Evolutionary conservation across 2,113 vertebrate species (phyloP).

Genomic region (Morone chrysops): DNA sequence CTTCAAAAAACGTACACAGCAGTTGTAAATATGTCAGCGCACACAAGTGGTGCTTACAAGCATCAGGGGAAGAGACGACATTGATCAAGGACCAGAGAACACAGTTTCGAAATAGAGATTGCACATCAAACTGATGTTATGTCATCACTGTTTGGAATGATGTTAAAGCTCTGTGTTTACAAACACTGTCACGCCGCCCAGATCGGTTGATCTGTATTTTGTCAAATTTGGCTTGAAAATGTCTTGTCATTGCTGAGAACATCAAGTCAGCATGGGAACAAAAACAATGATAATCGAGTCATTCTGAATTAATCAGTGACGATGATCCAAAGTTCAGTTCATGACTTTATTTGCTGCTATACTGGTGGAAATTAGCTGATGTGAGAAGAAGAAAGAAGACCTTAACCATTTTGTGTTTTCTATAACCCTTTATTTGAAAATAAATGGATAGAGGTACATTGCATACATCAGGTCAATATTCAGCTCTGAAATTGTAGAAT

Average conservation of each 20-base stretch:
- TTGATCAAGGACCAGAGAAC: conserved; percentile 26
- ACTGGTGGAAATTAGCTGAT: not conserved
- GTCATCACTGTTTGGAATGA: conserved; percentile 6
- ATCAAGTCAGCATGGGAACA: not conserved
- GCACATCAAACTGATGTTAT: conserved; percentile 6
- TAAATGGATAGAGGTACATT: not conserved
- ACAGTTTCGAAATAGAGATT: conserved; percentile 32
- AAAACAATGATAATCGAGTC: not conserved
- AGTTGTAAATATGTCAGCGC: conserved; percentile 63
- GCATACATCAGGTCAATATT: not conserved
- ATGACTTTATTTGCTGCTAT: not conserved
- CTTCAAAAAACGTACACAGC: conserved; percentile 33
- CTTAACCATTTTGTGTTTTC: not conserved
- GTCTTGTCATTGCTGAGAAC: conserved; percentile 4
- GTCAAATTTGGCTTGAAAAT: conserved; percentile 17
- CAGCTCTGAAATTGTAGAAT: not conserved
- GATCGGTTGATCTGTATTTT: not conserved
- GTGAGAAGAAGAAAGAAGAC: conserved; percentile 24
- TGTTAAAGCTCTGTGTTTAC: conserved; percentile 9
- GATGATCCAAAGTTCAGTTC: conserved; percentile 13
- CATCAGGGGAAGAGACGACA: conserved; percentile 10
- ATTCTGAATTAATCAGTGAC: conserved; percentile 10
- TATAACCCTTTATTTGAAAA: too few species aligned
- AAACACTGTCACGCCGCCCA: conserved; percentile 2
- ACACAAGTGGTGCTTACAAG: conserved; percentile 33